Evolutionary conservation across 1,140 invertebrate species (phyloP).

Genomic region (Brachionus angularis): DNA sequence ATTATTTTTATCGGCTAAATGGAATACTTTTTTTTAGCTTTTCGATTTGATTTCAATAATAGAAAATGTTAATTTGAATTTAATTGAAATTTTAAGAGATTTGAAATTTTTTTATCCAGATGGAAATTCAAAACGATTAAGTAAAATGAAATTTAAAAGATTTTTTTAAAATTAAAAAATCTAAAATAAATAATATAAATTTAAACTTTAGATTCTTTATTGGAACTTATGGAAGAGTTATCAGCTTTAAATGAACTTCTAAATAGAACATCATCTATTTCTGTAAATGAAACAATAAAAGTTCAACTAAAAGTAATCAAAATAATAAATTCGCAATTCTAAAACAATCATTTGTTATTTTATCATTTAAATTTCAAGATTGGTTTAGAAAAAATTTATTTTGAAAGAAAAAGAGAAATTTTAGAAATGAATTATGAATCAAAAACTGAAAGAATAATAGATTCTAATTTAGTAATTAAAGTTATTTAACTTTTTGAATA

Average conservation of each 20-base stretch:
- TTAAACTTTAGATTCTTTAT: neutral
- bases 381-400: conserved; percentile 17
- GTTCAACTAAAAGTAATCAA: conserved; percentile 5
- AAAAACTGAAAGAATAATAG: neutral
- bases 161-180: neutral
- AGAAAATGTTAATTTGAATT: neutral
- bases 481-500: neutral
- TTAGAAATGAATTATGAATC: neutral
- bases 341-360: neutral
- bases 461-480: neutral
- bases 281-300: conserved; percentile 19
- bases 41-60: conserved; percentile 17
- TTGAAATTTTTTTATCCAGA: conserved; percentile 13
- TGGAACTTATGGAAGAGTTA: conserved; percentile 13
- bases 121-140: neutral
- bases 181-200: neutral
- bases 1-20: neutral
- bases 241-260: neutral
- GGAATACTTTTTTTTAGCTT: neutral
- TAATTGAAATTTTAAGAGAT: conserved; percentile 1
- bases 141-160: neutral
- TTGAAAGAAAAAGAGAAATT: neutral
- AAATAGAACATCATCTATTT: conserved; percentile 28
- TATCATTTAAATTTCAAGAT: conserved; percentile 8
- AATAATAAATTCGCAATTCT: neutral